Evolutionary conservation across 1,140 invertebrate species (phyloP), one percentile per base, ranked within the genome.

Genomic region (Aethina tumida): DNA sequence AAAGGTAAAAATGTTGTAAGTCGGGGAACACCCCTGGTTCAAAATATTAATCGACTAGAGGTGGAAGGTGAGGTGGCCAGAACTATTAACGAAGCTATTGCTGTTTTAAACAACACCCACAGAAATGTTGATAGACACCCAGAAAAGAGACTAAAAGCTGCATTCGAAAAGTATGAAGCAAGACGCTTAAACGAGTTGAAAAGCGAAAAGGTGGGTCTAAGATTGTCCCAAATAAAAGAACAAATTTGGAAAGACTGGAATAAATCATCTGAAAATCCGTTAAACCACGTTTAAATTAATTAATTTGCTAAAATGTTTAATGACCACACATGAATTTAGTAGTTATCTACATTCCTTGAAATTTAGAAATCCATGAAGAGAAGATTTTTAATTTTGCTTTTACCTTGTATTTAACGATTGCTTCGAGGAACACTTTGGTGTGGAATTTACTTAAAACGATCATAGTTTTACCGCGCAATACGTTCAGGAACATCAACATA

Each of bases 221-320:
- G 90, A 44, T 60, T 86, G 34, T 81, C 82, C 35, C 82, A 86
- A 58, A 67, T 84, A 34, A 87, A 85, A 58, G 81, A 85, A 60
- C 62, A 84, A 34, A 52, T 86, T 2, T 72, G 73, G 51, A 84
- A 83, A 60, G 89, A 96, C 65, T 97, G 93, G 93, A 77, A 85
- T 66, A 96, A 95, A 59, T 93, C 91, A 1, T 77, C 90, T 0
- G 82, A 93, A 45, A 97, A 97, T 68, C 93, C 94, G 12, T 58
- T 95, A n/a, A 95, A 94, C n/a, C n/a, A n/a, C n/a, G n/a, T n/a
- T n/a, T n/a, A n/a, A n/a, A n/a, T n/a, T n/a, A n/a, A n/a, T n/a
- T n/a, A n/a, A n/a, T n/a, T n/a, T n/a, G n/a, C n/a, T n/a, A n/a
- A n/a, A n/a, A n/a, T n/a, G n/a, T n/a, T n/a, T n/a, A n/a, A n/a